These are phyloP conservation scores for Taphrorychus bicolor DNA, from an alignment of 2,888 invertebrate species.

Conservation along the genomic window DNA sequence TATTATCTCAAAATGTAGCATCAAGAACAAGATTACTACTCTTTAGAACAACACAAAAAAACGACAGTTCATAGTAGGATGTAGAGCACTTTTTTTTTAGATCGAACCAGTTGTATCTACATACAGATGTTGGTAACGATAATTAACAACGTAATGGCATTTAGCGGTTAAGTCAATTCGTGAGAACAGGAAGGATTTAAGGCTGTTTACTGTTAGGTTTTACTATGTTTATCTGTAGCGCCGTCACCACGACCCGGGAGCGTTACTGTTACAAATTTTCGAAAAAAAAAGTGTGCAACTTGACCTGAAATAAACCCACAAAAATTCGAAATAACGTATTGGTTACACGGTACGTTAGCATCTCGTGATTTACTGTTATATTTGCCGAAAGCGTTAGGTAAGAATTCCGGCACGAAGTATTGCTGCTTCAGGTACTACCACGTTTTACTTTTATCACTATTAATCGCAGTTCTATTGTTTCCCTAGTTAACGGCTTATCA, in stretches of 20 bases:
- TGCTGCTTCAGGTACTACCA: slow-evolving; percentile 3
- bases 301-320: slow-evolving; percentile 2
- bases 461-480: neutral
- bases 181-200: slow-evolving; percentile 33
- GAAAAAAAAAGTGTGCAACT: neutral
- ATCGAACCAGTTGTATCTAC: too few relatives aligned
- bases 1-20: too few relatives aligned
- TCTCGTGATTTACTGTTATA: slow-evolving; percentile 30
- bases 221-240: too few relatives aligned
- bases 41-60: too few relatives aligned
- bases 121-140: slow-evolving; percentile 15
- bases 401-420: slow-evolving; percentile 10
- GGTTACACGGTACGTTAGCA: neutral
- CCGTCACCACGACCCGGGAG: too few relatives aligned
- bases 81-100: too few relatives aligned
- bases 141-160: slow-evolving; percentile 25
- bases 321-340: neutral
- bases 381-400: slow-evolving; percentile 26
- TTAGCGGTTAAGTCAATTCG: slow-evolving; percentile 32
- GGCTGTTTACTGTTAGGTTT: slow-evolving; percentile 36
- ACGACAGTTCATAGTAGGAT: too few relatives aligned
- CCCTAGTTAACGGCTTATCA: neutral
- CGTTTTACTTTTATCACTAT: neutral
- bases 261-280: neutral
- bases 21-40: too few relatives aligned